These are phyloP conservation scores for Baryphthengus martii DNA, from an alignment of 2,113 vertebrate genomes.

Conservation along the genomic window DNA sequence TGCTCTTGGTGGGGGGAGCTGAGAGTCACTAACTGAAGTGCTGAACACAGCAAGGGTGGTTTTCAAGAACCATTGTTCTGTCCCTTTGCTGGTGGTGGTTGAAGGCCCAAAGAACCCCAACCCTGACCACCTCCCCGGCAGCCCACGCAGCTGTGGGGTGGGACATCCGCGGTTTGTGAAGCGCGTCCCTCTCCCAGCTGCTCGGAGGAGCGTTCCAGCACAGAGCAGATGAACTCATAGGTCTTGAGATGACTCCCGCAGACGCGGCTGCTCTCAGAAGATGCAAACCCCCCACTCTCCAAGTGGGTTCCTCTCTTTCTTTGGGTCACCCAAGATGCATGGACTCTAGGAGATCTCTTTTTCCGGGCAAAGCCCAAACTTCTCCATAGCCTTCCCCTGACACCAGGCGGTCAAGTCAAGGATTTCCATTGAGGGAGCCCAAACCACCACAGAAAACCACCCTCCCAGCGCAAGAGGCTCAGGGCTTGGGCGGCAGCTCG, in stretches of 20 bases:
- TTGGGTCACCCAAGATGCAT: background rate
- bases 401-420: background rate
- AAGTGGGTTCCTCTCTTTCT: background rate
- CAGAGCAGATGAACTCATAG: background rate
- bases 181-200: background rate
- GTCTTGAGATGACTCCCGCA: background rate
- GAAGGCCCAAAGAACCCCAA: background rate
- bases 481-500: background rate
- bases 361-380: background rate
- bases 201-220: background rate
- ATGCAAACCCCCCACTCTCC: rapidly evolving
- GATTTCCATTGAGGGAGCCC: background rate
- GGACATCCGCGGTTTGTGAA: rapidly evolving
- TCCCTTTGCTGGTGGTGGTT: rapidly evolving
- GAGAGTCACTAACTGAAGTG: background rate
- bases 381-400: background rate
- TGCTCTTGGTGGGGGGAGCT: background rate
- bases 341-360: background rate
- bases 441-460: background rate
- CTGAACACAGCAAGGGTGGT: background rate
- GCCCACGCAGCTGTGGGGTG: background rate
- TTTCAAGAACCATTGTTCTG: background rate
- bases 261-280: background rate
- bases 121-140: background rate
- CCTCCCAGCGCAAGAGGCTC: background rate